A percentile compares a stretch with the other conserved stretches of the same genome.
Conservation (phyloP, 92 coral and sea anemone species). For the Metridium senile region DNA sequence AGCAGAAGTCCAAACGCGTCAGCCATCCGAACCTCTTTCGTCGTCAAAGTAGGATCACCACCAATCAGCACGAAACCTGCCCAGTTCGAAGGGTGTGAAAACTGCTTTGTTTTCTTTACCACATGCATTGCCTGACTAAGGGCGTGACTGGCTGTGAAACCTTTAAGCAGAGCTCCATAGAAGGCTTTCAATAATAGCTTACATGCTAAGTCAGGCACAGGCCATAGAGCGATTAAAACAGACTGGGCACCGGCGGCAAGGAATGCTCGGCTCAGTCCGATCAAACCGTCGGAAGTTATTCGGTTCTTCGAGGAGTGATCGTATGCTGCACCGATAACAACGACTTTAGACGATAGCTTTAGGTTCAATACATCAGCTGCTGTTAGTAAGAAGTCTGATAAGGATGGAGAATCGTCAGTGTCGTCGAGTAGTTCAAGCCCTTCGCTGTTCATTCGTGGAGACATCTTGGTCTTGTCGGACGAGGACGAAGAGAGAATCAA, state of each 20-base stretch:
- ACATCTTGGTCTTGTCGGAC: conserved; percentile 54
- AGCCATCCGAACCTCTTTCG: conserved; percentile 76
- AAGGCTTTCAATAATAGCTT: conserved; percentile 90
- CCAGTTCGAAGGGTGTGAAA: conserved; percentile 99
- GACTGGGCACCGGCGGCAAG: conserved; percentile 90
- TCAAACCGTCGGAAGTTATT: conserved; percentile 92
- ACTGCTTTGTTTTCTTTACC: conserved; percentile 94
- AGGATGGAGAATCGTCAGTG: conserved; percentile 78
- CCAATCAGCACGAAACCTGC: conserved; percentile 97
- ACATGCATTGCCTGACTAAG: conserved; percentile 97
- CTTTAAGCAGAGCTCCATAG: conserved; percentile 88
- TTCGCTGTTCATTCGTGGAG: conserved; percentile 57
- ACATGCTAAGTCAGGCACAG: conserved; percentile 97
- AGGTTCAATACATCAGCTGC: conserved; percentile 90
- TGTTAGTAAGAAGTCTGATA: conserved; percentile 90
- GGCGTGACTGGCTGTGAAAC: conserved; percentile 91
- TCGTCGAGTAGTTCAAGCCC: conserved; percentile 79
- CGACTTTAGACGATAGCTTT: conserved; percentile 81
- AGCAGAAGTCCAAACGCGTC: conserved; percentile 77
- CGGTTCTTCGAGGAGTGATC: conserved; percentile 81
- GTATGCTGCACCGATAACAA: conserved; percentile 93
- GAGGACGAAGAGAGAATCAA: conserved; percentile 82
- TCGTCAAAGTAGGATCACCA: conserved; percentile 75
- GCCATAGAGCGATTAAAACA: conserved; percentile 93
- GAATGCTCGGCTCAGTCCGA: conserved; percentile 92